A percentile compares a stretch with the other conserved stretches of the same genome.
Conservation (phyloP, 1,140 invertebrate species). For the Micrasema longulum region DNA sequence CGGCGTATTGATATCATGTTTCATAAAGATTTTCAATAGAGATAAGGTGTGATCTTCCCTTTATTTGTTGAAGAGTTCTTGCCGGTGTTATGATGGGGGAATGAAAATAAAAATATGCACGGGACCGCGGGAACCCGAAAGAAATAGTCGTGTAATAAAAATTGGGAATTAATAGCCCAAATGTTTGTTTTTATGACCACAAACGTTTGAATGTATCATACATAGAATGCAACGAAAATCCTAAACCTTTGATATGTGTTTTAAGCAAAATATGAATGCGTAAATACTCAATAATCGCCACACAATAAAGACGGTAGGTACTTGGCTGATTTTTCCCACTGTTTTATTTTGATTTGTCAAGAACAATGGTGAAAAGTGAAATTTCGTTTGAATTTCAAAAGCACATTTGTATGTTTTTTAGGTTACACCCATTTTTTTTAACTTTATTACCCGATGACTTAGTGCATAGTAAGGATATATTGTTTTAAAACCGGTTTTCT, state of each 20-base stretch:
- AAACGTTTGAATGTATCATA: no score
- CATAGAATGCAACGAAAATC: no score
- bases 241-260: no score
- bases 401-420: slow-evolving; percentile 17
- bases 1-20: slow-evolving; percentile 52
- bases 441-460: slow-evolving; percentile 36
- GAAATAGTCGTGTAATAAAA: not conserved
- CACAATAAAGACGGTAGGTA: no score
- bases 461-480: slow-evolving; percentile 10
- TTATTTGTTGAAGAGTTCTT: slow-evolving; percentile 39
- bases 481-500: slow-evolving; percentile 34
- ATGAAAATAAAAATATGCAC: not conserved
- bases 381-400: slow-evolving; percentile 16
- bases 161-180: slow-evolving; percentile 1
- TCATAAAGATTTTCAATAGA: slow-evolving; percentile 44
- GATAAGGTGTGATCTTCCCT: slow-evolving; percentile 54
- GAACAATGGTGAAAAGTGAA: no score
- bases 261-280: no score
- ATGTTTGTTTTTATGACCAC: slow-evolving; percentile 7
- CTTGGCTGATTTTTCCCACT: no score
- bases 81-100: slow-evolving; percentile 11
- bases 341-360: no score
- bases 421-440: slow-evolving; percentile 27
- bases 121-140: slow-evolving; percentile 42
- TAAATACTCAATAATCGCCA: no score